Conservation (phyloP, 2,797 vertebrate species). For the Arnoldichthys spilopterus region DNA sequence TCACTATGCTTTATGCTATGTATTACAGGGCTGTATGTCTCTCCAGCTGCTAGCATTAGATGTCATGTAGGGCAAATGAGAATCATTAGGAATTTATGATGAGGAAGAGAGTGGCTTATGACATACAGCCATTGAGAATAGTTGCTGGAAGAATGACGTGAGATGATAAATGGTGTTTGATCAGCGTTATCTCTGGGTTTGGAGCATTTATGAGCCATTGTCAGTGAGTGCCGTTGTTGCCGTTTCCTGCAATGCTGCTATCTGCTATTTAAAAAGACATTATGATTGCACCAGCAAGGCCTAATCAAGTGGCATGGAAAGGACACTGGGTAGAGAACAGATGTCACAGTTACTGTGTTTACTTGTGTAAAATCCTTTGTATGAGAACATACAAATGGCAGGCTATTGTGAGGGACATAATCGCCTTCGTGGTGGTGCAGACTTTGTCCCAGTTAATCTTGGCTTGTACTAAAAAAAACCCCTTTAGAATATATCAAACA, state of each 20-base stretch:
- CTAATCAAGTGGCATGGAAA: slow-evolving; percentile 25
- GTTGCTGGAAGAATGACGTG: slow-evolving; percentile 15
- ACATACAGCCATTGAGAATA: not conserved
- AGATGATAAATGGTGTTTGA: slow-evolving; percentile 28
- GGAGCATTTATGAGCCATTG: not conserved
- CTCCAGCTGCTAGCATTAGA: not conserved
- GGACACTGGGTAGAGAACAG: slow-evolving; percentile 4
- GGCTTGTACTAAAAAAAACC: too few species aligned
- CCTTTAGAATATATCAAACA: too few species aligned
- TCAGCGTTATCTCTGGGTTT: slow-evolving; percentile 15
- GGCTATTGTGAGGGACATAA: not conserved
- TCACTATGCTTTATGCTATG: not conserved
- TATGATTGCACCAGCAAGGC: not conserved
- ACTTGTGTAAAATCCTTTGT: not conserved
- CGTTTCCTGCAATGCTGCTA: slow-evolving; percentile 18
- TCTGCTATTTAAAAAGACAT: slow-evolving; percentile 17
- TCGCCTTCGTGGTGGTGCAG: not conserved
- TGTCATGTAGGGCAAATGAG: too few species aligned
- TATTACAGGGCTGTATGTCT: not conserved
- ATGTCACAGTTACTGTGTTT: not conserved
- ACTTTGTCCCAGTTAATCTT: slow-evolving; percentile 9
- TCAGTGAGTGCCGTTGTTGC: slow-evolving; percentile 30
- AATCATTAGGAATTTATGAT: slow-evolving; percentile 22
- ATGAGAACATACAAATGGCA: not conserved
- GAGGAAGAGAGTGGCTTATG: not conserved